These are phyloP conservation scores for Lerema accius DNA, from an alignment of 1,140 invertebrate genomes.

Conservation along the genomic window DNA sequence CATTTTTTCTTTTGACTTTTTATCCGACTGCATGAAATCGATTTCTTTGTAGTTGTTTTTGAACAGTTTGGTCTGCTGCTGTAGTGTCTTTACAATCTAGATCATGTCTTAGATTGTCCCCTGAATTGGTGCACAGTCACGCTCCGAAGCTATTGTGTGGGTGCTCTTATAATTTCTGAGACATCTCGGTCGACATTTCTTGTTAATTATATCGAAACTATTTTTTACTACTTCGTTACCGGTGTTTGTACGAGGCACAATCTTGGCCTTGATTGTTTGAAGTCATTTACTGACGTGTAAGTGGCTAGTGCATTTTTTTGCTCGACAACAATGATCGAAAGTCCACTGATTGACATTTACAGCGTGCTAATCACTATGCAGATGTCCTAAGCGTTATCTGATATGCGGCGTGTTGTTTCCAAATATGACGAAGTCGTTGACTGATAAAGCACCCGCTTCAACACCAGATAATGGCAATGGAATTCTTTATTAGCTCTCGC, in stretches of 20 bases:
- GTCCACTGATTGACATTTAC: conserved; percentile 63
- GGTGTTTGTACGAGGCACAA: conserved; percentile 45
- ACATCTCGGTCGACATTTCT: conserved; percentile 64
- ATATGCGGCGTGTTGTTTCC: conserved; percentile 59
- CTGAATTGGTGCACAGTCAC: conserved; percentile 71
- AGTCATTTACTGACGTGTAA: conserved; percentile 45
- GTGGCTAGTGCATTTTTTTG: conserved; percentile 48
- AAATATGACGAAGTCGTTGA: conserved; percentile 58
- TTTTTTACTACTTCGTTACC: conserved; percentile 52
- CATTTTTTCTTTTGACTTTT: conserved; percentile 64
- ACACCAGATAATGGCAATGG: conserved; percentile 52
- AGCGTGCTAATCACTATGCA: conserved; percentile 63
- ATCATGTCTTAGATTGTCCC: conserved; percentile 75
- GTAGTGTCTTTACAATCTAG: conserved; percentile 74
- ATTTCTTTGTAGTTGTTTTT: conserved; percentile 78
- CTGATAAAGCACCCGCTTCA: conserved; percentile 51
- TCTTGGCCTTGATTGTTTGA: conserved; percentile 44
- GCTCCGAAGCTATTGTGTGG: conserved; percentile 65
- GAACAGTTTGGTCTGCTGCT: conserved; percentile 61
- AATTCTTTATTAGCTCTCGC: conserved; percentile 50
- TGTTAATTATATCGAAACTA: conserved; percentile 66
- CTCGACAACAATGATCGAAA: conserved; percentile 47
- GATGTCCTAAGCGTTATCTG: conserved; percentile 71
- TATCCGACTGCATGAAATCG: conserved; percentile 66
- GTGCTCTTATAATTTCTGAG: conserved; percentile 66